Evolutionary conservation across 1,140 invertebrate genomes (phyloP).

Genomic region (Leucophenga varia): DNA sequence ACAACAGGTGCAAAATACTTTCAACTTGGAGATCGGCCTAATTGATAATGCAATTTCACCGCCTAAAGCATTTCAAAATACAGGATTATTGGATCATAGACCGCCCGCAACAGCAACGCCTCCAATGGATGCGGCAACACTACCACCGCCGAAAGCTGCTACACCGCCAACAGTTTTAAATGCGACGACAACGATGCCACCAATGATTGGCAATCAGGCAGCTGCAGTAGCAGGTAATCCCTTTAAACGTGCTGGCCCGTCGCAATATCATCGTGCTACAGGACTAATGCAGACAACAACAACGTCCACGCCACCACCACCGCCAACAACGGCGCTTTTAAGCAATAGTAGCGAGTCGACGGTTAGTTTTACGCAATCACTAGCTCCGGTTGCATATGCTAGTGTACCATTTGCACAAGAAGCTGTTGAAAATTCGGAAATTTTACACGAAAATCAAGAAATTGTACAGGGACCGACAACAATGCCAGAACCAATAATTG

Average conservation of each 20-base stretch:
- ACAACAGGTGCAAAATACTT: constrained; percentile 10
- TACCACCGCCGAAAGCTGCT: background rate
- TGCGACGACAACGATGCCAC: constrained; percentile 8
- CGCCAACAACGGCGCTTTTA: constrained; percentile 1
- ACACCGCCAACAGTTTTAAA: background rate
- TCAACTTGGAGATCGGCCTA: constrained; percentile 31
- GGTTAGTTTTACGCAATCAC: constrained; percentile 13
- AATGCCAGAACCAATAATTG: background rate
- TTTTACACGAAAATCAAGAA: constrained; percentile 57
- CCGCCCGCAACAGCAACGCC: background rate
- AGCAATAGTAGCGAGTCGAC: background rate
- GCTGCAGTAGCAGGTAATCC: constrained; percentile 30
- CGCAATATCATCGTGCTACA: constrained; percentile 49
- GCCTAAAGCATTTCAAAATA: constrained; percentile 45
- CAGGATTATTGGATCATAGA: background rate
- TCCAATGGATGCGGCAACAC: background rate
- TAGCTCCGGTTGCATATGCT: constrained; percentile 20
- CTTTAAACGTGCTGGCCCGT: constrained; percentile 51
- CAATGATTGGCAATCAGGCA: constrained; percentile 2
- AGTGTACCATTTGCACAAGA: constrained; percentile 50
- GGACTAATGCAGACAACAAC: constrained; percentile 35
- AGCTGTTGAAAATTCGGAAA: constrained; percentile 65
- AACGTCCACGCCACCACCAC: constrained; percentile 14
- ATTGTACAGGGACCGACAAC: constrained; percentile 1
- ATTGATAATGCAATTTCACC: constrained; percentile 25